Conservation (phyloP, 2,888 invertebrate genomes). For the Leistus spinibarbis region DNA sequence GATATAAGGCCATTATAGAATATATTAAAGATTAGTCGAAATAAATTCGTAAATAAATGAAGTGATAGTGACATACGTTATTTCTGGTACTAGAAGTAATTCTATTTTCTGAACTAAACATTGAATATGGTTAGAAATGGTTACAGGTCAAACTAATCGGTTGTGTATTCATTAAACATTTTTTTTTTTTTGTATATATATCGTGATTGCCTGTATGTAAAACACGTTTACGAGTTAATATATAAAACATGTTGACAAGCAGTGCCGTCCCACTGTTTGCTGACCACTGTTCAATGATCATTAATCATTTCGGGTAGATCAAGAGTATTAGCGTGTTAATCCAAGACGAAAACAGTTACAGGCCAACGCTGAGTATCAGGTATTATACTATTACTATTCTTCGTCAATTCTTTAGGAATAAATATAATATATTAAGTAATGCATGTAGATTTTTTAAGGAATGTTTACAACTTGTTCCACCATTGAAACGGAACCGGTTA, state of each 20-base stretch:
- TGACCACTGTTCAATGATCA: constrained; percentile 32
- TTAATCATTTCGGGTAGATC: constrained; percentile 39
- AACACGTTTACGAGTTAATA: constrained; percentile 38
- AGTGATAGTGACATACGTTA: too few species aligned
- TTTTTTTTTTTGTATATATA: constrained; percentile 21
- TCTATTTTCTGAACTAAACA: background rate
- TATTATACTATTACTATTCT: background rate
- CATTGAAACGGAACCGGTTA: background rate
- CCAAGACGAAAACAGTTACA: constrained; percentile 28
- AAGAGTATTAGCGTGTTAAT: constrained; percentile 34
- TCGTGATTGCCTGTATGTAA: constrained; percentile 26
- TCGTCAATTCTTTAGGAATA: background rate
- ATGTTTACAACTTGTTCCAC: constrained; percentile 25
- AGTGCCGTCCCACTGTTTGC: constrained; percentile 38
- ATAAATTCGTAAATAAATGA: too few species aligned
- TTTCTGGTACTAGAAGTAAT: background rate
- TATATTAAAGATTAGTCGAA: too few species aligned
- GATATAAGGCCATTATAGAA: too few species aligned
- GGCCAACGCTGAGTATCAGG: background rate
- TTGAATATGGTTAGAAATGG: background rate
- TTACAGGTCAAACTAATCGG: background rate
- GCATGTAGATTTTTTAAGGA: constrained; percentile 22
- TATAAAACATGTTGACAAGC: constrained; percentile 39
- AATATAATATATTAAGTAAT: constrained; percentile 26
- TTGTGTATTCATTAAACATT: constrained; percentile 36